Conservation (phyloP, 1,140 invertebrate species). For the Carposina sasakii region DNA sequence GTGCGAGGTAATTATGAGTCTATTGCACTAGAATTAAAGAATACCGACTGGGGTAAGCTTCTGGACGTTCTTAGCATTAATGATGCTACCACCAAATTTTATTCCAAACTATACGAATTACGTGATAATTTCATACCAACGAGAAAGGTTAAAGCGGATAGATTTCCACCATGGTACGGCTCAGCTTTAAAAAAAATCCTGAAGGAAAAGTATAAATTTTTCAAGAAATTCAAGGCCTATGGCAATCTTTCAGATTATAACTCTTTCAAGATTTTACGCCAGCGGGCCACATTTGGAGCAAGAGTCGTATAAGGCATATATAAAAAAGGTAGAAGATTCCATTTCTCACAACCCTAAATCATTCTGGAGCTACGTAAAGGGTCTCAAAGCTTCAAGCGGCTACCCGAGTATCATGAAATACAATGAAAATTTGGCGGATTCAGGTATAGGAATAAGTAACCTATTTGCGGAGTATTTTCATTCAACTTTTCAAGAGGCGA, state of each 20-base stretch:
- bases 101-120: not conserved
- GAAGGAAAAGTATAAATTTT: constrained; percentile 21
- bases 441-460: constrained; percentile 15
- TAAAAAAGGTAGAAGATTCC: constrained; percentile 10
- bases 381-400: not conserved
- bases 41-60: not conserved
- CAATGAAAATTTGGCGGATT: not conserved
- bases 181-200: constrained; percentile 9
- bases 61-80: not conserved
- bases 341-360: constrained; percentile 15
- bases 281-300: constrained; percentile 13
- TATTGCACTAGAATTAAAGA: too few relatives aligned
- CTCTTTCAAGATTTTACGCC: constrained; percentile 5
- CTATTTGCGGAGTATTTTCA: constrained; percentile 20
- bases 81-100: not conserved
- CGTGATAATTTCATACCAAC: not conserved
- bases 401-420: constrained; percentile 14
- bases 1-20: too few relatives aligned
- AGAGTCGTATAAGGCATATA: constrained; percentile 11
- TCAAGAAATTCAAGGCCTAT: constrained; percentile 16
- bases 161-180: constrained; percentile 12
- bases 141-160: not conserved
- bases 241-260: constrained; percentile 5
- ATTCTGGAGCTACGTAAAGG: constrained; percentile 19
- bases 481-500: constrained; percentile 11